Base-by-base conservation (phyloP, 2,797 vertebrate genomes). In the Melopsittacus undulatus region DNA sequence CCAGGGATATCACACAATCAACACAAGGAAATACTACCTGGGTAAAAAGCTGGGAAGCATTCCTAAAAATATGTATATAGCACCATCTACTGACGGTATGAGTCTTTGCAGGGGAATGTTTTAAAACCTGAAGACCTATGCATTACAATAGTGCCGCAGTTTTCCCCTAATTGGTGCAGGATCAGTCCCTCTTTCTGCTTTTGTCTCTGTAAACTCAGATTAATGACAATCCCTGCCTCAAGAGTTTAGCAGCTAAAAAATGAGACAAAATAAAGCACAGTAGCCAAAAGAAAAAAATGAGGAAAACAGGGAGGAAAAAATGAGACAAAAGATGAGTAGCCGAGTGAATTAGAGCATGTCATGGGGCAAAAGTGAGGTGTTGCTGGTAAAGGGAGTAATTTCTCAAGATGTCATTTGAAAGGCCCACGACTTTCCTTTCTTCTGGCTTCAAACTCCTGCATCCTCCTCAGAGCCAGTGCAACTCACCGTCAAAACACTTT, bases 81-180 rank as follows among this genome's bases (percentile, higher is more conserved):
- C 97, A 87, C 97, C 97, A 96, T 91, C 97, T 97, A 92, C 62
- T 89, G 97, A 79, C 88, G 6, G 0, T 7, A 21, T 2, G 46
- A 42, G 27, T 52, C 29, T 70, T 77, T 81, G 86, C 94, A 92
- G n/a, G 46, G 22, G 49, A 70, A 24, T 38, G 27, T 24, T 19
- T 74, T 40, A 15, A 15, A 45, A 26, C 21, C 18, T 1, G 6
- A 81, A 74, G 32, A 54, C 14, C 29, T 30, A 1, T 1, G 27
- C 19, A 14, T 48, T 48, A 6, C 5, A 32, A 3, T 0, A 40
- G 9, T 1, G 10, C 49, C 26, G 52, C 54, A 52, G 49, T 49
- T 7, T 69, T 11, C 27, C 38, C 21, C 17, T 30, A 8, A 30
- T 10, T 17, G 24, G 20, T 1, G 29, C 2, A 10, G 36, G 10